These are phyloP conservation scores for Syritta pipiens DNA, from an alignment of 2,888 invertebrate genomes.

Conservation along the genomic window DNA sequence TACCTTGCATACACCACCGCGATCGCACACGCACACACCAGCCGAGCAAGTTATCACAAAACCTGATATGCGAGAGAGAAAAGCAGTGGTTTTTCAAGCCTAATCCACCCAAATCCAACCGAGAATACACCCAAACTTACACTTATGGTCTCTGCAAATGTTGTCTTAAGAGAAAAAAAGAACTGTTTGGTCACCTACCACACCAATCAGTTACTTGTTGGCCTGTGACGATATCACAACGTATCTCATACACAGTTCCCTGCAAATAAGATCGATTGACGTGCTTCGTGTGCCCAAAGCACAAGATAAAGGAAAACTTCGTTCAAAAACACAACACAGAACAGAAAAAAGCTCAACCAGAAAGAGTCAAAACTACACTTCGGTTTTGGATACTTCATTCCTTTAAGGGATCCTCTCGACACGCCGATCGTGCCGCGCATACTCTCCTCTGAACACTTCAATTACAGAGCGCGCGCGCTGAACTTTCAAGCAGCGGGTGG, in stretches of 20 bases:
- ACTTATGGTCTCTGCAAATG: slow-evolving; percentile 35
- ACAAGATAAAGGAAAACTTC: slow-evolving; percentile 5
- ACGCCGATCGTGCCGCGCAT: background rate
- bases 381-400: slow-evolving; percentile 26
- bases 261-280: slow-evolving; percentile 20
- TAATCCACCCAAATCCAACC: slow-evolving; percentile 28
- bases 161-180: slow-evolving; percentile 39
- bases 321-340: background rate
- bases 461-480: slow-evolving; percentile 19
- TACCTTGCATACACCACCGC: slow-evolving; percentile 11
- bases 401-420: slow-evolving; percentile 37
- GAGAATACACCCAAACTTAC: slow-evolving; percentile 28
- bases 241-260: slow-evolving; percentile 41
- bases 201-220: slow-evolving; percentile 63
- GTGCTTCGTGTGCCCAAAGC: background rate
- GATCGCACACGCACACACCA: slow-evolving; percentile 30
- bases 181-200: slow-evolving; percentile 48
- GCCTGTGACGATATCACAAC: slow-evolving; percentile 65
- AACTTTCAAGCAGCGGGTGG: slow-evolving; percentile 66
- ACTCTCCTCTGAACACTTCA: slow-evolving; percentile 24
- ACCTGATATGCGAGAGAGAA: slow-evolving; percentile 54
- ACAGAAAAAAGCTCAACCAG: slow-evolving; percentile 30
- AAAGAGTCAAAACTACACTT: slow-evolving; percentile 36
- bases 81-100: slow-evolving; percentile 46
- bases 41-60: slow-evolving; percentile 35